A percentile compares a stretch with the other conserved stretches of the same genome.
Evolutionary conservation across 2,888 invertebrate genomes (phyloP).

Genomic region (Himalopsyche japonica): DNA sequence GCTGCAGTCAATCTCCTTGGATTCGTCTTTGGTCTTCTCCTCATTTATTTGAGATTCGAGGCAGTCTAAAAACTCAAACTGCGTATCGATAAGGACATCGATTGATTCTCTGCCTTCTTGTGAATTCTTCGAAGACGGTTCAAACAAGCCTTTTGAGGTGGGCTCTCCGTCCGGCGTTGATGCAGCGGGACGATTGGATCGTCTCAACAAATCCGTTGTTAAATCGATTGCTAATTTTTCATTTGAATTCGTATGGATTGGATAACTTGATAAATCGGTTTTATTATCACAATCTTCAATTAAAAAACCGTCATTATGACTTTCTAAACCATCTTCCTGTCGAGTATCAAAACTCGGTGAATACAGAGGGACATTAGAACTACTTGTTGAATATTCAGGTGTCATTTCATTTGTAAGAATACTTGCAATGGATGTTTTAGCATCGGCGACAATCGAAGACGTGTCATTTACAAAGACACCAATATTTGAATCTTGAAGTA

Average conservation of each 20-base stretch:
- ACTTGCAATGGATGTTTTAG: background rate
- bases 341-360: background rate
- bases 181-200: background rate
- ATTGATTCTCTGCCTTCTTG: constrained; percentile 20
- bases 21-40: background rate
- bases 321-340: too few relatives aligned
- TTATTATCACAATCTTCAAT: background rate
- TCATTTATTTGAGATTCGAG: constrained; percentile 15
- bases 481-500: background rate
- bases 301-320: background rate
- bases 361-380: background rate
- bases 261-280: background rate
- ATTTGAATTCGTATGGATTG: background rate
- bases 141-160: background rate
- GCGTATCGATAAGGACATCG: constrained; percentile 37
- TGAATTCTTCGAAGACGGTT: background rate
- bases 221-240: background rate
- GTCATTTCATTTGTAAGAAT: background rate
- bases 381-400: background rate
- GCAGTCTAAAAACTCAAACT: constrained; percentile 39
- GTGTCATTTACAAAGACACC: background rate
- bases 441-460: too few relatives aligned
- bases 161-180: background rate
- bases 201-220: background rate
- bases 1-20: background rate